Percentiles rank a stretch among this genome's conserved stretches.
Conservation (phyloP, 2,888 invertebrate species). For the Drosophila percnosoma region DNA sequence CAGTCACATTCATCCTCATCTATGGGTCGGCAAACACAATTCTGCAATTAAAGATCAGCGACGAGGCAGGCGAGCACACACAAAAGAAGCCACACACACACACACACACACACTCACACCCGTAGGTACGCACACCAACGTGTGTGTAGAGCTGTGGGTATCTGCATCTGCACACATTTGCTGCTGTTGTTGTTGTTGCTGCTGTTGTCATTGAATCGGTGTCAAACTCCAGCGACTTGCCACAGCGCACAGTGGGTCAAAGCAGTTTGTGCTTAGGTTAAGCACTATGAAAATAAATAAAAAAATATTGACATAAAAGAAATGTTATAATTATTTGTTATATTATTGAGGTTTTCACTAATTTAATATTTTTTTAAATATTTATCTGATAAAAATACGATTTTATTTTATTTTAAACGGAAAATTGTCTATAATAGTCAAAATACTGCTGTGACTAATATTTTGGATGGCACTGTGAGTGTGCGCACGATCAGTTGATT, state of each 20-base stretch:
- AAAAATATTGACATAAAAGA: too few species aligned
- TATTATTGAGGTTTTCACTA: not conserved
- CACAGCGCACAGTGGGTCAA: constrained; percentile 47
- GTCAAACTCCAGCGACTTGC: constrained; percentile 56
- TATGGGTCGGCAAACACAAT: constrained; percentile 61
- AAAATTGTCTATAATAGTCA: not conserved
- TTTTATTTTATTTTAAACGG: too few species aligned
- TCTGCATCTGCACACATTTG: constrained; percentile 38
- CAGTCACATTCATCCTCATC: constrained; percentile 39
- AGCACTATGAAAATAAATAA: not conserved
- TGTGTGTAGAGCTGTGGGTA: constrained; percentile 13
- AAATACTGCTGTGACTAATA: not conserved
- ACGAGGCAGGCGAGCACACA: constrained; percentile 32
- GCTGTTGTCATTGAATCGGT: constrained; percentile 67
- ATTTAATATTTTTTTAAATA: not conserved
- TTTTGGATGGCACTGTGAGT: constrained; percentile 28
- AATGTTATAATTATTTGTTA: not conserved
- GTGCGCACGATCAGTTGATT: constrained; percentile 18
- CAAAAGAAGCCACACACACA: constrained; percentile 35
- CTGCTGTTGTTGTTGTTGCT: constrained; percentile 21
- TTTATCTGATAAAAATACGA: not conserved
- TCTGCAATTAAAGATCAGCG: constrained; percentile 76
- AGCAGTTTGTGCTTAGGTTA: not conserved
- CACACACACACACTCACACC: constrained; percentile 19
- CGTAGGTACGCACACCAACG: constrained; percentile 22